Percentiles rank a stretch among this genome's conserved stretches.
These are phyloP conservation scores for Poecilia latipinna DNA, from an alignment of 2,113 vertebrate genomes.

Conservation along the genomic window DNA sequence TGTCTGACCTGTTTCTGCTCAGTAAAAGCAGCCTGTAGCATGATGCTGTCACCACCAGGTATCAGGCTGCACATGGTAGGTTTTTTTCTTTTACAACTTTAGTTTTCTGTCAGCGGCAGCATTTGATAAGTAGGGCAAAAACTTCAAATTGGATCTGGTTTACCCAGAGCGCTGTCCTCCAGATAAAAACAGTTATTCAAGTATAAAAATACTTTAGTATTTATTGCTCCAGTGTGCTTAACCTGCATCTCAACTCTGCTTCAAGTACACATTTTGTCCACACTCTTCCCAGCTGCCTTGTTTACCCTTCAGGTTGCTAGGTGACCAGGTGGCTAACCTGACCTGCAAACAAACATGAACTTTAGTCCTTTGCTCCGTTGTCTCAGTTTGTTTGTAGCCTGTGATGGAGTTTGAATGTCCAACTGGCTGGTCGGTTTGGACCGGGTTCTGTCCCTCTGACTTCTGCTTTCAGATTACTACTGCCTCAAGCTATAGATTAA, in stretches of 20 bases:
- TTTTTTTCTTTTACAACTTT: too few relatives aligned
- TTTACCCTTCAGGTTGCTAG: slow-evolving; percentile 1
- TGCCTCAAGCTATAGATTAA: slow-evolving; percentile 17
- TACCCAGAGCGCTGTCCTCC: background rate
- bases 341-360: slow-evolving; percentile 3
- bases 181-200: background rate
- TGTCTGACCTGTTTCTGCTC: too few relatives aligned
- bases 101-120: too few relatives aligned
- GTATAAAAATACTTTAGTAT: background rate
- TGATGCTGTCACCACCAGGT: too few relatives aligned
- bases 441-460: slow-evolving; percentile 25
- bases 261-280: background rate
- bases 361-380: slow-evolving; percentile 30
- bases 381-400: slow-evolving; percentile 8
- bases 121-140: background rate
- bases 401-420: slow-evolving; percentile 41
- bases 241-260: background rate
- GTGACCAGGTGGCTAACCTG: slow-evolving; percentile 3
- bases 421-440: slow-evolving; percentile 40
- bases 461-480: slow-evolving; percentile 33
- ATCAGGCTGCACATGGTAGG: too few relatives aligned
- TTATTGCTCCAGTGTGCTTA: background rate
- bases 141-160: background rate
- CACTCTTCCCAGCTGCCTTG: slow-evolving; percentile 20
- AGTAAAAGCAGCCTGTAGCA: too few relatives aligned